These are phyloP conservation scores for Microctenopoma lineatum DNA, from an alignment of 2,797 vertebrate species.

Conservation along the genomic window DNA sequence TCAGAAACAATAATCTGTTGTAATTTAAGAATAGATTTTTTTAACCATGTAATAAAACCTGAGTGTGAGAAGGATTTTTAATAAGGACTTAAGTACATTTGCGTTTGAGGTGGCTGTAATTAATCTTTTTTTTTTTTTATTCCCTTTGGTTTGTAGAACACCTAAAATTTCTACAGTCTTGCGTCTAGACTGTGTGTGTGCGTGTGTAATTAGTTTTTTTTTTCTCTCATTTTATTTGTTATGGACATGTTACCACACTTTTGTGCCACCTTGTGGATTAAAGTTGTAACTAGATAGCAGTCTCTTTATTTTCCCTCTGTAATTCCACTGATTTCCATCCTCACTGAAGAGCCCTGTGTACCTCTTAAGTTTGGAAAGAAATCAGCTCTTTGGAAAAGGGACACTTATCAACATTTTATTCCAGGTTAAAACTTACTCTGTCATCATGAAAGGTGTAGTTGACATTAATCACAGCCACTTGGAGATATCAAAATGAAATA, in stretches of 20 bases:
- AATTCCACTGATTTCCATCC: conserved; percentile 7
- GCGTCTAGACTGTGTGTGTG: background rate
- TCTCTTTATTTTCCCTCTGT: background rate
- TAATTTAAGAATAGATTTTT: conserved; percentile 72
- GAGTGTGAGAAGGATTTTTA: conserved; percentile 47
- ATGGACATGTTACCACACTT: background rate
- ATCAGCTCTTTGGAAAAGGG: background rate
- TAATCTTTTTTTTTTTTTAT: conserved; percentile 34
- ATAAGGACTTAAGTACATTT: conserved; percentile 53
- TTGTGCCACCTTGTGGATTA: conserved; percentile 12
- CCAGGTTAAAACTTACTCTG: background rate
- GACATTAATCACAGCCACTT: conserved; percentile 59
- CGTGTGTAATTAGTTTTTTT: conserved; percentile 11
- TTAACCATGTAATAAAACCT: conserved; percentile 59
- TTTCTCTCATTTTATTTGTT: conserved; percentile 12
- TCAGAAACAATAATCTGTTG: conserved; percentile 67
- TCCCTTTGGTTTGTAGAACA: conserved; percentile 5
- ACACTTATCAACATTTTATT: background rate
- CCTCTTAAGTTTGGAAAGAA: conserved; percentile 41
- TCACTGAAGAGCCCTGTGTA: conserved; percentile 31
- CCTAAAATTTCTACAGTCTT: background rate
- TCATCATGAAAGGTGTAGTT: conserved; percentile 21
- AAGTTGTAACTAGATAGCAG: background rate
- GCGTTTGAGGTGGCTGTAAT: conserved; percentile 61
- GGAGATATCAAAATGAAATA: conserved; percentile 20